phyloP scores from a whole-genome alignment of 2,888 invertebrate genomes.

The Ectropis crepuscularia region DNA sequence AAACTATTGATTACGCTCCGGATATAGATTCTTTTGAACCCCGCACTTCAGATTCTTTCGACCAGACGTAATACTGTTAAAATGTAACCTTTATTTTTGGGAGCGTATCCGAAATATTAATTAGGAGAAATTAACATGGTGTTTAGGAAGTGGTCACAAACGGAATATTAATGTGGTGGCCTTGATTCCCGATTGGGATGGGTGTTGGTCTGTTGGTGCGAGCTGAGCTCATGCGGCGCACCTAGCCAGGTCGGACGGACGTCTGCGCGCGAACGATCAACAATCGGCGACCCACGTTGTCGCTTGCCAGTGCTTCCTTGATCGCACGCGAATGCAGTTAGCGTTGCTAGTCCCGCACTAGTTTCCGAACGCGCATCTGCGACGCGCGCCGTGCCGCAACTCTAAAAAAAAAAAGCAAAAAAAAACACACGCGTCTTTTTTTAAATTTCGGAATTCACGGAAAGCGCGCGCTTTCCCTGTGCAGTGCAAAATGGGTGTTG shows the following conservation, averaged over 20 bases:
- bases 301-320: conserved; percentile 68
- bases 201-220: conserved; percentile 64
- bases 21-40: conserved; percentile 53
- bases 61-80: conserved; percentile 8
- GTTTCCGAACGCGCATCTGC: conserved; percentile 79
- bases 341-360: conserved; percentile 80
- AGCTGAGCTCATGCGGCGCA: conserved; percentile 73
- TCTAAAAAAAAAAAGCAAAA: conserved; percentile 47
- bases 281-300: conserved; percentile 61
- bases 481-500: conserved; percentile 75
- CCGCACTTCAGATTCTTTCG: conserved; percentile 47
- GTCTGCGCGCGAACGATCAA: conserved; percentile 54
- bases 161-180: conserved; percentile 77
- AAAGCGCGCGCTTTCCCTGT: conserved; percentile 54
- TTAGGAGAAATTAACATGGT: conserved; percentile 70
- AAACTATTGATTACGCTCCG: conserved; percentile 63
- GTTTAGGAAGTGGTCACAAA: conserved; percentile 69
- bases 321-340: conserved; percentile 77
- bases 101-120: conserved; percentile 67
- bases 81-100: conserved; percentile 31
- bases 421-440: conserved; percentile 46
- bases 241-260: conserved; percentile 49
- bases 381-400: conserved; percentile 59
- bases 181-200: conserved; percentile 81
- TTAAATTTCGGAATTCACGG: conserved; percentile 23